Percentiles rank a stretch among this genome's conserved stretches.
Conservation (phyloP, 2,888 invertebrate genomes). For the Petrolisthes manimaculis region DNA sequence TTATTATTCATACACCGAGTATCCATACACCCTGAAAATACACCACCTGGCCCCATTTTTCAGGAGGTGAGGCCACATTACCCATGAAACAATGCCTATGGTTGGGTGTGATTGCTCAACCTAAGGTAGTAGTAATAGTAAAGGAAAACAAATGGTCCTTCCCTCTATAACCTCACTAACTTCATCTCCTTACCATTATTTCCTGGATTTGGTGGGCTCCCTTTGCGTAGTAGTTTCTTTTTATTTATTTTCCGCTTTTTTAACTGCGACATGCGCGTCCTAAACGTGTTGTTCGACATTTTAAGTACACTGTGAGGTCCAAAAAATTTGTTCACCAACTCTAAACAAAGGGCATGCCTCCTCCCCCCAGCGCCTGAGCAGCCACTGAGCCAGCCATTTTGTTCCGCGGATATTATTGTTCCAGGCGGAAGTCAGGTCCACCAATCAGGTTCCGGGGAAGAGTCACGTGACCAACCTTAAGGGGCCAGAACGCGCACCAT, state of each 20-base stretch:
- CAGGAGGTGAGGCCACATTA: neutral
- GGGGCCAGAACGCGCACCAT: conserved; percentile 55
- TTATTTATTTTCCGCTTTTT: conserved; percentile 49
- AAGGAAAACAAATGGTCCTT: conserved; percentile 50
- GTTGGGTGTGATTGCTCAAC: conserved; percentile 29
- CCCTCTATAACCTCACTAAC: neutral
- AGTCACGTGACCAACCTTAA: conserved; percentile 18
- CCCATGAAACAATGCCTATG: neutral
- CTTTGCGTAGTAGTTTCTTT: conserved; percentile 54
- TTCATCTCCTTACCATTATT: conserved; percentile 56
- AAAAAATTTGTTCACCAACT: conserved; percentile 36
- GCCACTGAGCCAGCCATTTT: conserved; percentile 63
- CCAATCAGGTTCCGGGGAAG: conserved; percentile 22
- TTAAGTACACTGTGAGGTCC: conserved; percentile 18
- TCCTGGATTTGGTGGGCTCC: conserved; percentile 51
- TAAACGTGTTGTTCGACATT: conserved; percentile 54
- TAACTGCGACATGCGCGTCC: conserved; percentile 51
- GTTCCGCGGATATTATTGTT: conserved; percentile 51
- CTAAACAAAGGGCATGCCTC: conserved; percentile 52
- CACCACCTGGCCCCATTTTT: neutral
- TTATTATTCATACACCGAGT: too few relatives aligned
- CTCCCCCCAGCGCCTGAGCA: conserved; percentile 43
- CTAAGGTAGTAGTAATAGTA: neutral
- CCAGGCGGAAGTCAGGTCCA: conserved; percentile 46
- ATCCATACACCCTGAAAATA: neutral